A percentile compares a stretch with the other conserved stretches of the same genome.
Evolutionary conservation across 2,797 vertebrate genomes (phyloP).

Genomic region (Coregonus sp.): DNA sequence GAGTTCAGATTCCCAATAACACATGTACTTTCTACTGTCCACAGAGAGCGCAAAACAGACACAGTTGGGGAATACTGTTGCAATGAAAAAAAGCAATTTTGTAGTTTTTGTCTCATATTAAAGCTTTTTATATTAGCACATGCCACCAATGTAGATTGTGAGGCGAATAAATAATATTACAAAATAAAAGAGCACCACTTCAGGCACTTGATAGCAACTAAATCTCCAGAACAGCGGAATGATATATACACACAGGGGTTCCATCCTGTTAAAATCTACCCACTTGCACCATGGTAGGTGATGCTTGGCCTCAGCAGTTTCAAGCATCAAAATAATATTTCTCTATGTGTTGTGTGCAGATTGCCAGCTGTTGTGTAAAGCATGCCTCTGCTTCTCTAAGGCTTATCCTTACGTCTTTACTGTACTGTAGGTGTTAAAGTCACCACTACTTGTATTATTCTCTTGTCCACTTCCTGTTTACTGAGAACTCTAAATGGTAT

Average conservation of each 20-base stretch:
- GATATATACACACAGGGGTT: conserved; percentile 86
- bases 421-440: conserved; percentile 67
- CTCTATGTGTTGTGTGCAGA: conserved; percentile 80
- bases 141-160: conserved; percentile 96
- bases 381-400: conserved; percentile 80
- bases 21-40: conserved; percentile 80
- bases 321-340: conserved; percentile 79
- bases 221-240: conserved; percentile 98
- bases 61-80: conserved; percentile 92
- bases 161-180: conserved; percentile 90
- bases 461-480: conserved; percentile 78
- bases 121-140: conserved; percentile 98
- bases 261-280: conserved; percentile 82
- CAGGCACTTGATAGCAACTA: conserved; percentile 99
- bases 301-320: conserved; percentile 80
- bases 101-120: conserved; percentile 89
- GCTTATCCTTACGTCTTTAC: conserved; percentile 76
- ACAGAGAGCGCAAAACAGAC: conserved; percentile 87
- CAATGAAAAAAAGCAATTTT: conserved; percentile 87
- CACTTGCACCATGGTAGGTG: conserved; percentile 80
- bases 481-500: conserved; percentile 71
- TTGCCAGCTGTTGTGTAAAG: conserved; percentile 79
- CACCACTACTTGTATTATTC: conserved; percentile 75
- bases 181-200: conserved; percentile 97
- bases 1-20: conserved; percentile 88